phyloP scores from a whole-genome alignment of 2,797 vertebrate species.

The Amphiprion clarkii region DNA sequence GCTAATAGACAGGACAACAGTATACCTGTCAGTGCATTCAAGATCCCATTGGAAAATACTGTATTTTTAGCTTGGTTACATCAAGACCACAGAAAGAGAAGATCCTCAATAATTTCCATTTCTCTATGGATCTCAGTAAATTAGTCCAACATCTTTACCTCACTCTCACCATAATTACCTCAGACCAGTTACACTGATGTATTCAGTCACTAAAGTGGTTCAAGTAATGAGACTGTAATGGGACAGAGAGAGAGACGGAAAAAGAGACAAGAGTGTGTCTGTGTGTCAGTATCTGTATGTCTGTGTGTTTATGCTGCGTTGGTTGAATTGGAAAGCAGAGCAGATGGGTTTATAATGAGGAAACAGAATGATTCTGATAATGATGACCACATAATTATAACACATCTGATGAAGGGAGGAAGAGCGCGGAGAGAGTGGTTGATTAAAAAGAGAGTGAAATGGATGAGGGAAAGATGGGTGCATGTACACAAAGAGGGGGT shows the following conservation, averaged over 20 bases:
- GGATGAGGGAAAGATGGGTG: conserved; percentile 28
- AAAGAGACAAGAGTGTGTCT: conserved; percentile 7
- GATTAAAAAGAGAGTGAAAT: conserved; percentile 40
- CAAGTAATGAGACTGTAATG: conserved; percentile 52
- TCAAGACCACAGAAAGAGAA: conserved; percentile 4
- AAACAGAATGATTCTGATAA: conserved; percentile 72
- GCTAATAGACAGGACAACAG: not conserved
- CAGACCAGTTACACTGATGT: conserved; percentile 57
- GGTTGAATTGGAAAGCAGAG: conserved; percentile 59
- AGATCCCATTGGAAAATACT: too few relatives aligned
- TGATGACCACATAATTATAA: conserved; percentile 75
- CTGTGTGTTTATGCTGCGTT: conserved; percentile 43
- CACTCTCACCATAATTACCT: conserved; percentile 63
- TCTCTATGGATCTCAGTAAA: conserved; percentile 46
- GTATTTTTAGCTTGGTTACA: not conserved
- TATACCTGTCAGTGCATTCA: not conserved
- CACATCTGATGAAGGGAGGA: conserved; percentile 53
- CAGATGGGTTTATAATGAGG: conserved; percentile 74
- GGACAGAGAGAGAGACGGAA: conserved; percentile 19
- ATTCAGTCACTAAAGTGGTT: conserved; percentile 64
- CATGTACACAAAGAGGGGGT: conserved; percentile 29
- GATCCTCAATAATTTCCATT: conserved; percentile 25
- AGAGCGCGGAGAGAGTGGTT: not conserved
- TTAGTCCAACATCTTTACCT: conserved; percentile 60
- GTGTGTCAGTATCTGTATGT: conserved; percentile 26